These are phyloP conservation scores for Hemicentrotus pulcherrimus DNA, from an alignment of 35 echinoderm and acorn worm species.

Conservation along the genomic window DNA sequence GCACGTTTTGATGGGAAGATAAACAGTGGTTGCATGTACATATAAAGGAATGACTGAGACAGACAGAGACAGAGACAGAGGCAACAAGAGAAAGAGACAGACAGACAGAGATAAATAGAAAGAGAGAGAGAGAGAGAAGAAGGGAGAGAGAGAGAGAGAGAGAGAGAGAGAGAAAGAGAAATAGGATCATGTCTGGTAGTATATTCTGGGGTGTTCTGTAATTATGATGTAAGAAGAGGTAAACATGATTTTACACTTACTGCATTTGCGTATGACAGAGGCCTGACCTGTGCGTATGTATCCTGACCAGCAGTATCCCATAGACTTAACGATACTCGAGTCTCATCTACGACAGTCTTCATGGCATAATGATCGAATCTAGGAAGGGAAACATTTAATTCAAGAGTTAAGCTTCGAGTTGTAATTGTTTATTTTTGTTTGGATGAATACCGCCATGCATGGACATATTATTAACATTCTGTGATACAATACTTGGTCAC, in stretches of 20 bases:
- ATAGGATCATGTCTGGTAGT: not conserved
- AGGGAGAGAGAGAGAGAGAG: not conserved
- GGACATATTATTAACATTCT: too few species aligned
- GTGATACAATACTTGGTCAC: too few species aligned
- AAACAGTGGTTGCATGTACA: not conserved
- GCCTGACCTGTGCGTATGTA: constrained; percentile 43
- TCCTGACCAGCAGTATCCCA: constrained; percentile 38
- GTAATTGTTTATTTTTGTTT: too few species aligned
- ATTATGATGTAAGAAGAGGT: too few species aligned
- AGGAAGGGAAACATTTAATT: too few species aligned
- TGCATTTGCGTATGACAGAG: constrained; percentile 38
- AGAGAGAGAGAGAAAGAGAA: not conserved
- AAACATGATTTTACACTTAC: not conserved
- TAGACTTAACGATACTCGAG: constrained; percentile 27
- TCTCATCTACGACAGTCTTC: constrained; percentile 34
- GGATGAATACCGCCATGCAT: too few species aligned
- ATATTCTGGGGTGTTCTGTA: too few species aligned
- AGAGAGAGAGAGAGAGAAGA: not conserved
- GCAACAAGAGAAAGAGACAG: not conserved
- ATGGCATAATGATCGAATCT: constrained; percentile 50
- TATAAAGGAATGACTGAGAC: not conserved
- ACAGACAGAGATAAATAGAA: not conserved
- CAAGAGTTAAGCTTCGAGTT: too few species aligned
- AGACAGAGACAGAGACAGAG: not conserved
- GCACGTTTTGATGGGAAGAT: not conserved